Evolutionary conservation across 2,113 vertebrate species (phyloP).

Genomic region (Chrysemys picta): DNA sequence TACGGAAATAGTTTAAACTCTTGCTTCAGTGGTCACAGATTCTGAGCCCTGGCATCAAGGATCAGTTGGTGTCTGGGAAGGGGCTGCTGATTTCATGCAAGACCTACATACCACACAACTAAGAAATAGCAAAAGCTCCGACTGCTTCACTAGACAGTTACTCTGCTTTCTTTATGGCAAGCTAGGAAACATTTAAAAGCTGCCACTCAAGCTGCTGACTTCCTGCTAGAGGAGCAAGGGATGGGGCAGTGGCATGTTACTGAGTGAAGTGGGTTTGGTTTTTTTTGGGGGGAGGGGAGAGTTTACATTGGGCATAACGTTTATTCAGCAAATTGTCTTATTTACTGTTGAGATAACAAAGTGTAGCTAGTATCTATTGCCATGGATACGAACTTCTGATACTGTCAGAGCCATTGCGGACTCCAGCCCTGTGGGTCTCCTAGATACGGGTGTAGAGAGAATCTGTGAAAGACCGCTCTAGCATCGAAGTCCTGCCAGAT

Average conservation of each 20-base stretch:
- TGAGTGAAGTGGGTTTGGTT: neutral
- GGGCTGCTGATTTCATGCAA: neutral
- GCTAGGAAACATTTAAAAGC: accelerated
- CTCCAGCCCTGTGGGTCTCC: neutral
- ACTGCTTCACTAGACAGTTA: neutral
- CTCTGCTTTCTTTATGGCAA: neutral
- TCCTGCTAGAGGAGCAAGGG: neutral
- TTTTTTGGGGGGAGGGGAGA: neutral
- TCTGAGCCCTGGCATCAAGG: neutral
- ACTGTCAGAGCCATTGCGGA: neutral
- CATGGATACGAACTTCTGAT: neutral
- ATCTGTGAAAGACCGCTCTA: neutral
- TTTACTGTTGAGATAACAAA: neutral
- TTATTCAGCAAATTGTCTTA: neutral
- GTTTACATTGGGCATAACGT: neutral
- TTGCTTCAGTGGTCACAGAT: accelerated
- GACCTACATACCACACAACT: neutral
- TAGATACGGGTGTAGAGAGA: constrained; percentile 1
- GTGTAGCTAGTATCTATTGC: neutral
- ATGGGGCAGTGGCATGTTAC: neutral
- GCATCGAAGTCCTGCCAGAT: too few relatives aligned
- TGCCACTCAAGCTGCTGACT: neutral
- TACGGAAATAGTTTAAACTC: neutral
- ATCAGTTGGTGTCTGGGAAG: neutral
- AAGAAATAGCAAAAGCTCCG: neutral